These are phyloP conservation scores for Cryptus armator DNA, from an alignment of 2,888 invertebrate species.

Conservation along the genomic window DNA sequence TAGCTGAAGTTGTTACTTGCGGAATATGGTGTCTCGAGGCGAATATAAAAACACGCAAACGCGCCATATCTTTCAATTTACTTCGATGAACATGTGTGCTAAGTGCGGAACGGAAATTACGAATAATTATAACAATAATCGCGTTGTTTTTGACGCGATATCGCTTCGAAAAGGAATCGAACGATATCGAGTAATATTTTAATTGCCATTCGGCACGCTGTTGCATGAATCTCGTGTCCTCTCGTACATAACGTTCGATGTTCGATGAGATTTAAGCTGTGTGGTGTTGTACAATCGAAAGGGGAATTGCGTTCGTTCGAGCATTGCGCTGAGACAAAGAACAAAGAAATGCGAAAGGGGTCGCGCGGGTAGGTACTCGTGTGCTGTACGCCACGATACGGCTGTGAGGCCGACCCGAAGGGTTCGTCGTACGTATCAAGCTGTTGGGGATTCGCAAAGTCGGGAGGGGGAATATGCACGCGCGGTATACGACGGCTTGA, in stretches of 20 bases:
- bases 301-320: constrained; percentile 76
- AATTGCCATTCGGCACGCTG: constrained; percentile 77
- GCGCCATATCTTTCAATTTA: background rate
- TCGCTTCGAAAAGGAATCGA: constrained; percentile 8
- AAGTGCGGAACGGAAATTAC: background rate
- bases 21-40: background rate
- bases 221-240: constrained; percentile 73
- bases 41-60: background rate
- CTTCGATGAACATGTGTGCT: background rate
- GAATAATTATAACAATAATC: constrained; percentile 4
- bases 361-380: constrained; percentile 58
- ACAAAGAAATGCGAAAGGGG: constrained; percentile 78
- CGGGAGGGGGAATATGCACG: constrained; percentile 65
- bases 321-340: constrained; percentile 82
- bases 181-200: constrained; percentile 74
- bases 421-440: constrained; percentile 49
- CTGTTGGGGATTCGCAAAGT: constrained; percentile 57
- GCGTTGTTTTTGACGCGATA: constrained; percentile 3
- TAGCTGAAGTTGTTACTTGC: no score
- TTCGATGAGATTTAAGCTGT: constrained; percentile 79
- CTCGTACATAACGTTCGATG: constrained; percentile 52
- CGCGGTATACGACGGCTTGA: constrained; percentile 80
- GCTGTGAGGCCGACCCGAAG: constrained; percentile 69
- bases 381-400: constrained; percentile 62
- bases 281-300: constrained; percentile 55